Base-by-base conservation (phyloP, 30 jellyfish, hydroid and myxozoan genomes). In the Clytia hemisphaerica region DNA sequence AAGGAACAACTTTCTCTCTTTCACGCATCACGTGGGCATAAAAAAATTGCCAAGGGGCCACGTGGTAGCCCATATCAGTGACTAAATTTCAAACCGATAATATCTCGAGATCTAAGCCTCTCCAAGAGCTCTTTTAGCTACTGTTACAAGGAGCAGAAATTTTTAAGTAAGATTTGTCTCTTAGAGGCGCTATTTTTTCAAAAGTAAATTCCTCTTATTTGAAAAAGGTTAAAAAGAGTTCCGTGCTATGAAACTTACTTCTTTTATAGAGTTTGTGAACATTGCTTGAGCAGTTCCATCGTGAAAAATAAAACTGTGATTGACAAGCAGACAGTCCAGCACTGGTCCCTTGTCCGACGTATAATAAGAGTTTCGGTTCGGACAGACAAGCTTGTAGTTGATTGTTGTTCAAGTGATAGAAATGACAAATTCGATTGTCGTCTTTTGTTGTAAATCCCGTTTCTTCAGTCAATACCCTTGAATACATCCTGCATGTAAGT, bases 281-380 rank as follows among this genome's bases (percentile, higher is more conserved):
- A 15, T 42, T 38, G 12, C 44, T 42, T 37, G 79, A 27, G 37
- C 79, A 66, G 36, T 44, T 66, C 79, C 79, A 66, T 28, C 79
- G 71, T 4, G 38, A 36, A 1, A 15, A 0, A 4, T 22, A 14
- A 1, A 66, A 66, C 25, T 66, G 79, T 15, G 26, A 37, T 37
- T 66, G 72, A 44, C 79, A 66, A 1, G 38, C 58, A 19, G 24
- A 18, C 18, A 66, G 18, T 6, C 79, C 79, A n/a, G 25, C 32
- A 6, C 1, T 36, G n/a, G 79, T 42, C 30, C 79, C 79, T 30
- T 66, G 71, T 4, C 79, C 79, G n/a, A 66, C 21, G 1, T 16
- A 37, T 19, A 35, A 30, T 22, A 66, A 27, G 4, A 66, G 21
- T 16, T 28, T 27, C 30, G 79, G 79, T 16, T 66, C 57, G 4